Base-by-base conservation (phyloP, 1,140 invertebrate species). In the Ganaspis sp. region DNA sequence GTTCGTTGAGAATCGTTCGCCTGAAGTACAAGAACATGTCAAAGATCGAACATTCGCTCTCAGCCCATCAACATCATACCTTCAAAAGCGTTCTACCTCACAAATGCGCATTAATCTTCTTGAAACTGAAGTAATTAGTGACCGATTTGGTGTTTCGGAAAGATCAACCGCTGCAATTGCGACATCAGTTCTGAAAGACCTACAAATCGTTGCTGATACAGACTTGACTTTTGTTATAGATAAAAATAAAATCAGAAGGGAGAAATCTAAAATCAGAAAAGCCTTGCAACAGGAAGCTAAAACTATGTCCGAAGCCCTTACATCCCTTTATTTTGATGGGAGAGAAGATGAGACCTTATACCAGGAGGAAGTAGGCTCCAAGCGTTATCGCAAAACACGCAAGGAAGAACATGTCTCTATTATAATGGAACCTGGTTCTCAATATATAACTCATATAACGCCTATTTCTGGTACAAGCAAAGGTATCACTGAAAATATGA, bases 41-140 rank as follows among this genome's bases (percentile, higher is more conserved):
- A 45, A 12, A n/a, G 9, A 45, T 45, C 42, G 9, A 45, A 45
- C 38, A 45, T 45, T 45, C 42, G 9, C 42, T 45, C 42, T 45
- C 42, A 45, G 42, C 4, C 6, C 2, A 45, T 45, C 42, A 45
- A 45, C 42, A 45, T 45, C 42, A 0, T 45, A 45, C 42, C 1
- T 45, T 45, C 42, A 12, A 45, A 45, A 12, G n/a, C 69, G 26
- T 70, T 70, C 69, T 8, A 70, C 69, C 12, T 75, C 42, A 23
- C 74, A 81, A 69, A 81, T 80, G 77, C 45, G 77, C 15, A 70
- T 80, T 69, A 37, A 76, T 76, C 38, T 81, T n/a, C 76, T 19
- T 70, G 70, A 70, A 58, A 80, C 77, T 23, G 80, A 64, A 42
- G 40, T 69, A 71, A 71, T 58, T 38, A 73, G 54, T 73, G 73